A percentile compares a stretch with the other conserved stretches of the same genome.
Conservation (phyloP, 2,888 invertebrate species). For the Phytoseiulus persimilis region DNA sequence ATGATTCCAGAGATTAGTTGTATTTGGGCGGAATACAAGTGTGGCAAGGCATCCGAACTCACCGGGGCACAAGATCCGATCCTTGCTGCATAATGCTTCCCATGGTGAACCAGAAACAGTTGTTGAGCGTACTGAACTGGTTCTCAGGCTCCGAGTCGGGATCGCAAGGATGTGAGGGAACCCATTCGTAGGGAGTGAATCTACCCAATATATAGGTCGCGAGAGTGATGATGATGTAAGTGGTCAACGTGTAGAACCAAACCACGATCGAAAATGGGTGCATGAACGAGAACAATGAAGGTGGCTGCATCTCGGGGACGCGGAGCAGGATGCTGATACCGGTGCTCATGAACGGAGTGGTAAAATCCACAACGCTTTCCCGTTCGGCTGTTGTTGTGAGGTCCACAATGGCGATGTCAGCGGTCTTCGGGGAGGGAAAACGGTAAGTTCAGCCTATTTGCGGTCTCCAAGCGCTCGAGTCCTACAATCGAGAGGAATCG, state of each 20-base stretch:
- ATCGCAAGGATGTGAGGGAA: slow-evolving; percentile 42
- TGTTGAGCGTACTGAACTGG: slow-evolving; percentile 43
- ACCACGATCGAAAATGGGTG: slow-evolving; percentile 85
- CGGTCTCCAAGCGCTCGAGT: not conserved
- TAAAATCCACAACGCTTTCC: slow-evolving; percentile 56
- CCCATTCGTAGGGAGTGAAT: slow-evolving; percentile 37
- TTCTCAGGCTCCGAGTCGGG: slow-evolving; percentile 43
- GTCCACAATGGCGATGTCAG: slow-evolving; percentile 56
- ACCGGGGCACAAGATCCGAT: slow-evolving; percentile 50
- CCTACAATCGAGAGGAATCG: too few relatives aligned
- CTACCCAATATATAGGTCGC: slow-evolving; percentile 42
- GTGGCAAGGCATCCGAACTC: not conserved
- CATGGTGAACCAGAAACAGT: slow-evolving; percentile 46
- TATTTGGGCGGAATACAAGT: too few relatives aligned
- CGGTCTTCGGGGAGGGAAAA: slow-evolving; percentile 50
- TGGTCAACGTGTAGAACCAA: slow-evolving; percentile 94
- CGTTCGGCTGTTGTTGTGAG: slow-evolving; percentile 56
- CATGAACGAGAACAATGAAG: slow-evolving; percentile 77
- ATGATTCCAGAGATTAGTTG: too few relatives aligned
- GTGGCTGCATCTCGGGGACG: slow-evolving; percentile 28
- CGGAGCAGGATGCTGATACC: slow-evolving; percentile 39
- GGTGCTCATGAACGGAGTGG: slow-evolving; percentile 57
- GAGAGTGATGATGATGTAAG: slow-evolving; percentile 60
- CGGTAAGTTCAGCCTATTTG: too few relatives aligned
- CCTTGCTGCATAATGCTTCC: slow-evolving; percentile 59